Evolutionary conservation across 2,888 invertebrate species (phyloP).

Genomic region (Ashinkailepas kermadecensis): DNA sequence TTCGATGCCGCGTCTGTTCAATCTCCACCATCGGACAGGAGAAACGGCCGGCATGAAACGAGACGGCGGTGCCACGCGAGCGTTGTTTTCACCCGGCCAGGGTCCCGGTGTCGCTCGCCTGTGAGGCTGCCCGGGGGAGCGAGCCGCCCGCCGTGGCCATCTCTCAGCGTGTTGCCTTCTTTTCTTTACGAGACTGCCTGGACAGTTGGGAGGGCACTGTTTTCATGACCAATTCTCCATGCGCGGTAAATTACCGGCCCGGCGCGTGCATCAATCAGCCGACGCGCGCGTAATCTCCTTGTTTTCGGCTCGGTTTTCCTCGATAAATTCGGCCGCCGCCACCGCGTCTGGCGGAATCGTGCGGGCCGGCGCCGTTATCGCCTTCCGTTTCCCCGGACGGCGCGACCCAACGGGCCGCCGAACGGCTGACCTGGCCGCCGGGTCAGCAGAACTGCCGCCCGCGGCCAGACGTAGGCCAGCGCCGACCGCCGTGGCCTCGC

Average conservation of each 20-base stretch:
- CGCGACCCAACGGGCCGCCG: background rate
- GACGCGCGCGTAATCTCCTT: background rate
- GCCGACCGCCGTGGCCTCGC: background rate
- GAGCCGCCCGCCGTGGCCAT: background rate
- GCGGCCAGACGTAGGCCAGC: background rate
- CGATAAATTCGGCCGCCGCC: conserved; percentile 3
- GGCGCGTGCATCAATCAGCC: background rate
- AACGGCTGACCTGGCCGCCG: background rate
- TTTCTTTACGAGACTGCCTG: background rate
- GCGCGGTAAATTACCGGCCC: background rate
- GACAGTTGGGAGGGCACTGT: background rate
- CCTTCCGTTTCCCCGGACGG: background rate
- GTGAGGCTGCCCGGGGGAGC: background rate
- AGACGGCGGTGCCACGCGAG: no score
- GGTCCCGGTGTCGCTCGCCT: no score
- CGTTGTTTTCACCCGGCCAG: background rate
- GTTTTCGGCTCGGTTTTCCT: conserved; percentile 7
- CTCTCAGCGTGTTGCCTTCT: background rate
- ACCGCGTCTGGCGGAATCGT: background rate
- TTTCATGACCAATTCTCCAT: conserved; percentile 9
- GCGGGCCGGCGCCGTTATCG: background rate
- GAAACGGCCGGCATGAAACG: background rate
- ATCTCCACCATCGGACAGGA: background rate
- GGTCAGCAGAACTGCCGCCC: background rate
- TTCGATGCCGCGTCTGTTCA: background rate